Base-by-base conservation (phyloP, 2,888 invertebrate genomes). In the Vannuccia rotundouncinata region DNA sequence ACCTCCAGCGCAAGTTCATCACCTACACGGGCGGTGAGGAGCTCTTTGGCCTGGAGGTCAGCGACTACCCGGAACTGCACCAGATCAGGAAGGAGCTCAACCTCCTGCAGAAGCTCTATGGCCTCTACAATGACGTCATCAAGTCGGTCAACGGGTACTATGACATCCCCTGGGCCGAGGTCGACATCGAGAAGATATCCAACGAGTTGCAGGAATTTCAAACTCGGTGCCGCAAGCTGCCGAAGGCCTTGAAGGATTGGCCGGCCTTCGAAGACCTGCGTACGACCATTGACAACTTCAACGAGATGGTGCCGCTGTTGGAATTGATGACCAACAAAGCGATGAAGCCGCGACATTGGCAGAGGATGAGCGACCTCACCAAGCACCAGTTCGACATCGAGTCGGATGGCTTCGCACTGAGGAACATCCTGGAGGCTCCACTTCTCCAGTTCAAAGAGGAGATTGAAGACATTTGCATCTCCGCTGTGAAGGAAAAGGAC, bases 391-490 rank as follows among this genome's bases (percentile, higher is more conserved):
- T 96, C 86, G 95, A 96, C 85, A 91, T 96, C 76, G 95, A 96
- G 83, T 93, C 93, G 84, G 95, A 95, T 86, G 94, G 94, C 81
- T 96, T 96, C 89, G 94, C 95, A 82, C 89, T 97, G 81, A 94
- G 95, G 86, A 94, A 95, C 87, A 94, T 97, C 83, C 90, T 97
- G 83, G 95, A 96, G 89, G 96, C 96, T 0, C 96, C 97, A 0
- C 88, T 97, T 59, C 89, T 97, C 29, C 92, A 92, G 83, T 92
- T 93, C 87, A 97, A 97, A 86, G 97, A 97, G 89, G 96, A 97
- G 85, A 97, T 97, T 86, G 97, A 97, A 92, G 96, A 97, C 86
- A 95, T 97, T 84, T 97, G 97, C 87, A 96, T 97, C 87, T 95
- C 95, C 60, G 96, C 96, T 0, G 94, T 96, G 92, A 97, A 97